A percentile compares a stretch with the other conserved stretches of the same genome.
Conservation (phyloP, 1,140 invertebrate species). For the Musca vetustissima region DNA sequence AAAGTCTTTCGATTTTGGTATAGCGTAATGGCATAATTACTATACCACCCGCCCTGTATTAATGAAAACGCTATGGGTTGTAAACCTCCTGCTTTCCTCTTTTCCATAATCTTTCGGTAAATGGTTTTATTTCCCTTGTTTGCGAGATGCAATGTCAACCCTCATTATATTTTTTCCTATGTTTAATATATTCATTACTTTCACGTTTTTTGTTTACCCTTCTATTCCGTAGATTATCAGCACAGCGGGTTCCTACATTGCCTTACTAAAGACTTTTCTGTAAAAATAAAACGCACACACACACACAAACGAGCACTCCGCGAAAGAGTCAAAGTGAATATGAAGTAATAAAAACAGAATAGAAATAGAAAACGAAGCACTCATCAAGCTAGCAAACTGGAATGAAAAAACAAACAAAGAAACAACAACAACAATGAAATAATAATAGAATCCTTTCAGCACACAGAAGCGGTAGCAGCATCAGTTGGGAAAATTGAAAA, state of each 20-base stretch:
- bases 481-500: too few species aligned
- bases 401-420: neutral
- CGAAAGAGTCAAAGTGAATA: neutral
- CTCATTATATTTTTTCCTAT: constrained; percentile 2
- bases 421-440: neutral
- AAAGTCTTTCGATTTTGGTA: too few species aligned
- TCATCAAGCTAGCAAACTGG: neutral
- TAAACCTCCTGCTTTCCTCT: too few species aligned
- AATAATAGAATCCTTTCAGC: neutral
- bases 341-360: neutral
- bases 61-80: too few species aligned
- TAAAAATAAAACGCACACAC: constrained; percentile 19
- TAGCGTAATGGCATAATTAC: too few species aligned
- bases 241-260: constrained; percentile 52
- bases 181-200: neutral
- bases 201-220: neutral
- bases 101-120: too few species aligned
- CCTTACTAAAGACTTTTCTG: constrained; percentile 49
- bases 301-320: neutral
- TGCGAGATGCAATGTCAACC: too few species aligned
- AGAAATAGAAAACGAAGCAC: neutral
- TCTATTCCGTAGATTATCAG: constrained; percentile 42
- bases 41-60: too few species aligned
- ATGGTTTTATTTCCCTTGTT: too few species aligned
- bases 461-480: too few species aligned